Base-by-base conservation (phyloP, 1,140 invertebrate genomes). In the Drosophila seguyi region DNA sequence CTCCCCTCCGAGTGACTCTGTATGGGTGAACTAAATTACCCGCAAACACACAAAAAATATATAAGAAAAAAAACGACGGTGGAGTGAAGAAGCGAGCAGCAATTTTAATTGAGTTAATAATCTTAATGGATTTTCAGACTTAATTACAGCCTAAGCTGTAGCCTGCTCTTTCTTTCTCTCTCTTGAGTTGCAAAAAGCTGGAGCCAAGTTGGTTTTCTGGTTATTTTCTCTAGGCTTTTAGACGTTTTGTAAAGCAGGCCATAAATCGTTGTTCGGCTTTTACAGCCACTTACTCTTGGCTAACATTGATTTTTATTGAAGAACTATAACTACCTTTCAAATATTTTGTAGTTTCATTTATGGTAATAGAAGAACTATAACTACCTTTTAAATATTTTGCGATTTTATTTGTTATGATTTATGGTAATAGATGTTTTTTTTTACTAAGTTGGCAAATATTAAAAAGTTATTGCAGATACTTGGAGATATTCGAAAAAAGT, bases 51-150 rank as follows among this genome's bases (percentile, higher is more conserved):
- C 53, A 65, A 71, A 67, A 75, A 56, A 73, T 62, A 78, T 58
- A 61, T 67, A 18, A 81, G n/a, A n/a, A n/a, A n/a, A n/a, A 79
- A 71, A 73, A 75, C 68, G 48, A 50, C 25, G 44, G 25, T 36
- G 8, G 47, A 61, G 63, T 69, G 69, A 83, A 75, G 80, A 82
- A 79, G 80, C 69, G 36, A 57, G 52, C 53, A 78, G 62, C 73
- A 62, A 75, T 79, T 79, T 83, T 83, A 83, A 83, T 83, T 83
- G 75, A 83, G 80, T 83, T 83, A 83, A 83, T 83, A 83, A 83
- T 83, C 80, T 83, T 83, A 83, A 83, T 83, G 80, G 80, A 71
- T 83, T 83, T 83, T 83, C 75, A 41, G 65, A 75, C 80, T 71
- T 83, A 83, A 83, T 83, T 83, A 83, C 56, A 58, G 69, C 59